These are phyloP conservation scores for Agonopterix subpropinquella DNA, from an alignment of 2,888 invertebrate species.

Conservation along the genomic window DNA sequence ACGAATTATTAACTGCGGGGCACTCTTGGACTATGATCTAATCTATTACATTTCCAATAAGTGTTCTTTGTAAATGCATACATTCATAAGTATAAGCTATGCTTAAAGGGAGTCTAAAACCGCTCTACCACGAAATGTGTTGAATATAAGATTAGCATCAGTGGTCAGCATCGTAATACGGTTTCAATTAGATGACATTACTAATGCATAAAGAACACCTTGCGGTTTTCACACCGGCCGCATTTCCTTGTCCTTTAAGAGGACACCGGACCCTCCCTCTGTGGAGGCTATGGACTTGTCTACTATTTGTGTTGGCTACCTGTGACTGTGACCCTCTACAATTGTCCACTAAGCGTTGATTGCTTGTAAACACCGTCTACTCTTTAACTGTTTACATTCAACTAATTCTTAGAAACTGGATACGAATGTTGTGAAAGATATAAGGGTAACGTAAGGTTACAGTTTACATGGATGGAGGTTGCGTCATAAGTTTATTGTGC, in stretches of 20 bases:
- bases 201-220: slow-evolving; percentile 67
- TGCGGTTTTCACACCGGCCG: slow-evolving; percentile 49
- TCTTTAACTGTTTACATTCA: slow-evolving; percentile 43
- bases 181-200: slow-evolving; percentile 67
- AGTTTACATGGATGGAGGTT: slow-evolving; percentile 25
- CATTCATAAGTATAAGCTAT: not conserved
- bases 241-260: slow-evolving; percentile 64
- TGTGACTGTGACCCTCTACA: slow-evolving; percentile 49
- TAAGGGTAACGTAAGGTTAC: not conserved
- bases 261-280: slow-evolving; percentile 61
- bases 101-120: slow-evolving; percentile 6
- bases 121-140: slow-evolving; percentile 17
- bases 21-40: slow-evolving; percentile 17
- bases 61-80: not conserved
- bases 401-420: slow-evolving; percentile 19
- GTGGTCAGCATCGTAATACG: slow-evolving; percentile 53
- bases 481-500: slow-evolving; percentile 70
- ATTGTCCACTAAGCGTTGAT: slow-evolving; percentile 71
- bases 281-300: slow-evolving; percentile 45
- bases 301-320: slow-evolving; percentile 68
- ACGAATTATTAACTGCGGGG: slow-evolving; percentile 73
- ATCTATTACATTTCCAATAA: no score
- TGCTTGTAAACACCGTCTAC: slow-evolving; percentile 65
- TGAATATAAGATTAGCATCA: slow-evolving; percentile 46
- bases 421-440: slow-evolving; percentile 8